Base-by-base conservation (phyloP, 2,113 vertebrate species). In the Pollachius pollachius region DNA sequence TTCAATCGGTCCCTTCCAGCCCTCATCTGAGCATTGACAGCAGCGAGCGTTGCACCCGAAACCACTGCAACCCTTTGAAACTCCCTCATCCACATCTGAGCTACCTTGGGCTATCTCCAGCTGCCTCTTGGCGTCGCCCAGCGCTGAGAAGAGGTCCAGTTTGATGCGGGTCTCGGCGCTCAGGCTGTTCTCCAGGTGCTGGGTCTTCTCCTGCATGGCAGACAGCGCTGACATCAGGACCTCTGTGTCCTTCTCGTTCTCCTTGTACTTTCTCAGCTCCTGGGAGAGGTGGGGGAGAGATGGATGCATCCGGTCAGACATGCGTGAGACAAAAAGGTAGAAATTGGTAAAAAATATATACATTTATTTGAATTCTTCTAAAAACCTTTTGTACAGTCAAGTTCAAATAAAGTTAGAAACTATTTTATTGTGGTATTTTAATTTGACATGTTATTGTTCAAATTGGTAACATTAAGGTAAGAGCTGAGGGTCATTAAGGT, bases 191-290 rank as follows among this genome's bases (percentile, higher is more conserved):
- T 99, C 97, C 89, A 99, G 93, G 92, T 99, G 97, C 88, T 99
- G 97, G 0, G 96, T 98, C 92, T 99, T 99, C 87, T 99, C 97
- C 91, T 98, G 96, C 97, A 99, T 99, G 91, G 97, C 97, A 15
- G 97, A 97, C 66, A 99, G 93, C 0, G 97, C 97, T 1, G 96
- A 97, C 96, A 99, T 98, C 88, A 99, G 77, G 85, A 99, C 97
- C 90, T 99, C 97, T 0, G 96, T 97, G 82, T 99, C 97, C 90
- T 99, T 99, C 88, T 99, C 97, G 0, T 97, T 98, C 84, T 99
- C 97, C 85, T 98, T 98, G 75, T 97, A 98, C 86, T 98, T 98
- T 64, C 94, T 90, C 80, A 98, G 92, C 78, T 99, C 97, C 97
- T 99, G 84, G 6, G 18, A 5, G 18, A 5, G 34, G 7, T 60